Evolutionary conservation across 1,140 invertebrate genomes (phyloP), one percentile per base, ranked within the genome.

Genomic region (Trachelipus rathkii): DNA sequence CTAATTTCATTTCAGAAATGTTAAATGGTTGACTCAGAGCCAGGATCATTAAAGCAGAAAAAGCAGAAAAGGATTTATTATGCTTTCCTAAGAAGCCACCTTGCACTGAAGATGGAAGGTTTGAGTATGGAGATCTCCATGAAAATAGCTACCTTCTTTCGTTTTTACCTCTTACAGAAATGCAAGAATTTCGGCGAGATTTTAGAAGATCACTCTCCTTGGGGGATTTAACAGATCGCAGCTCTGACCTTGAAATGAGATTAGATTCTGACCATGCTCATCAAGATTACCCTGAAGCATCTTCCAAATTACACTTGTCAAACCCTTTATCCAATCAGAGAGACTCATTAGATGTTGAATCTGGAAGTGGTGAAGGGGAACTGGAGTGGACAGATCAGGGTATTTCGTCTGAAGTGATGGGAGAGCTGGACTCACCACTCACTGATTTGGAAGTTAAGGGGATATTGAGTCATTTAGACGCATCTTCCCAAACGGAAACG

Each of bases 91-190:
- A 78, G 24, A 68, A 53, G n/a, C 43, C 78, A 10, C 69, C 21
- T 67, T 71, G 75, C 45, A 75, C 73, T 44, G 86, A 87, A 81
- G 87, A 88, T 80, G 87, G 87, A 0, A 83, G 86, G 46, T 88
- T 88, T 82, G 84, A 87, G 80, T 87, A 87, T 75, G 86, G 87
- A 9, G 87, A 88, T 81, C 85, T 88, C 19, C 87, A 88, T 77
- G 79, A 81, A 75, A 81, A 81, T 70, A 74, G 79, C 15, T 77
- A 78, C 45, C 77, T 78, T 21, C 70, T 81, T n/a, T 77, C 75
- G 15, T 68, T 73, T 24, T 72, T 71, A 21, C 77, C 72, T 5
- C 76, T 77, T n/a, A 84, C 87, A 80, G 86, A 85, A 68, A 84
- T 82, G 19, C 33, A 33, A 33, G 33, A 33, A 33, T 33, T 33